A percentile compares a stretch with the other conserved stretches of the same genome.
Conservation (phyloP, 2,888 invertebrate species). For the Crioceris asparagi region DNA sequence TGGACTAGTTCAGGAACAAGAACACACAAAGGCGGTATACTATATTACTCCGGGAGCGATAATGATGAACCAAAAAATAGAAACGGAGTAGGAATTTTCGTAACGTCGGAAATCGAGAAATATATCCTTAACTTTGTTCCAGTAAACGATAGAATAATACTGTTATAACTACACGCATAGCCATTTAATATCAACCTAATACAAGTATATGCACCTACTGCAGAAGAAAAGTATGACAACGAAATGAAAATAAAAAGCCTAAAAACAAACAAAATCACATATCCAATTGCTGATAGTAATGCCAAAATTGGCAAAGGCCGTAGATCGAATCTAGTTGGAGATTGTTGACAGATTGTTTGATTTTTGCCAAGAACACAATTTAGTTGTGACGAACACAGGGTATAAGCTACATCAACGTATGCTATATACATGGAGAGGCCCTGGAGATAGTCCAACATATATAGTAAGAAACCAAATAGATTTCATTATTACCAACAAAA, state of each 20-base stretch:
- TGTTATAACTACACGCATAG: background rate
- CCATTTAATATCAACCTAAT: background rate
- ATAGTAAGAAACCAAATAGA: constrained; percentile 6
- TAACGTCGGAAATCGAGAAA: background rate
- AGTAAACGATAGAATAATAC: background rate
- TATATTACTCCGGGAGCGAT: no score
- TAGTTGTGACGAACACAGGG: background rate
- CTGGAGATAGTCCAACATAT: background rate
- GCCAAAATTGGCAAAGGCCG: constrained; percentile 3
- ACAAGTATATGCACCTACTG: constrained; percentile 1
- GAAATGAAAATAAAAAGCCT: background rate
- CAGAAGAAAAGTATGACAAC: background rate
- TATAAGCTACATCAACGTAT: background rate
- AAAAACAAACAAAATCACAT: background rate
- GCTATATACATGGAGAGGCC: constrained; percentile 5
- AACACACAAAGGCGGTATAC: background rate
- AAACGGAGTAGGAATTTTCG: background rate
- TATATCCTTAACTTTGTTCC: background rate
- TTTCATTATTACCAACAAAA: background rate
- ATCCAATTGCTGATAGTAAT: background rate
- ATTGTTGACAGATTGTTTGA: background rate
- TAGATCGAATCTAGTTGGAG: background rate
- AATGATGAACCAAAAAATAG: background rate
- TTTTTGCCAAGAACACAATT: constrained; percentile 1
- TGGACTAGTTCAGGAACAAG: no score